phyloP scores from a whole-genome alignment of 2,113 vertebrate genomes.

The Chionomys nivalis region DNA sequence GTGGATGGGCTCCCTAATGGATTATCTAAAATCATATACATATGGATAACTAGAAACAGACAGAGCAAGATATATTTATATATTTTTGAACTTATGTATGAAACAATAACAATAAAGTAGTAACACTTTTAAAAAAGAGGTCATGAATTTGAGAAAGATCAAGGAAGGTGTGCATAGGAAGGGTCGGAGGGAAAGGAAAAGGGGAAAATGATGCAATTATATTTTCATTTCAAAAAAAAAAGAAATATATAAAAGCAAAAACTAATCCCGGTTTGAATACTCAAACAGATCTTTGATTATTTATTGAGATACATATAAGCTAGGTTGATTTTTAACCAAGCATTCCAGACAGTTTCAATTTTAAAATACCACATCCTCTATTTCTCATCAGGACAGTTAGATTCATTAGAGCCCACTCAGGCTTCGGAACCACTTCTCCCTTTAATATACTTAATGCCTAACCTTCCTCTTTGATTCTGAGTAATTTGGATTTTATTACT shows the following conservation, averaged over 20 bases:
- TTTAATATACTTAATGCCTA: conserved; percentile 44
- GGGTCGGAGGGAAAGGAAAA: not conserved
- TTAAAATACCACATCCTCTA: conserved; percentile 1
- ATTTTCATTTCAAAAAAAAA: not conserved
- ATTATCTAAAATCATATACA: not conserved
- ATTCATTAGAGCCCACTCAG: conserved; percentile 21
- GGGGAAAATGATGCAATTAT: not conserved
- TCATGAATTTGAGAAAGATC: not conserved
- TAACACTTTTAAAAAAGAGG: not conserved
- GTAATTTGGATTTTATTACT: conserved; percentile 49
- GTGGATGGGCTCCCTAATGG: not conserved
- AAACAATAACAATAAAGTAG: not conserved
- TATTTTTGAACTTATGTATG: not conserved
- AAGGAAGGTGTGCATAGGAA: not conserved
- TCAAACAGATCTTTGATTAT: not conserved
- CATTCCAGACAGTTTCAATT: not conserved
- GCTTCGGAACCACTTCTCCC: conserved; percentile 19
- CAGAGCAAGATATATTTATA: not conserved
- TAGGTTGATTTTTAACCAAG: conserved; percentile 5
- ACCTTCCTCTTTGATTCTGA: conserved; percentile 49
- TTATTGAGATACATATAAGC: not conserved
- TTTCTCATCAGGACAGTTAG: conserved; percentile 19
- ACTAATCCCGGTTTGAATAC: not conserved
- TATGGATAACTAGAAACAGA: not conserved
- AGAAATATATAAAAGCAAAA: not conserved